phyloP scores from a whole-genome alignment of 2,797 vertebrate genomes.

The Hoplostethus mediterraneus region DNA sequence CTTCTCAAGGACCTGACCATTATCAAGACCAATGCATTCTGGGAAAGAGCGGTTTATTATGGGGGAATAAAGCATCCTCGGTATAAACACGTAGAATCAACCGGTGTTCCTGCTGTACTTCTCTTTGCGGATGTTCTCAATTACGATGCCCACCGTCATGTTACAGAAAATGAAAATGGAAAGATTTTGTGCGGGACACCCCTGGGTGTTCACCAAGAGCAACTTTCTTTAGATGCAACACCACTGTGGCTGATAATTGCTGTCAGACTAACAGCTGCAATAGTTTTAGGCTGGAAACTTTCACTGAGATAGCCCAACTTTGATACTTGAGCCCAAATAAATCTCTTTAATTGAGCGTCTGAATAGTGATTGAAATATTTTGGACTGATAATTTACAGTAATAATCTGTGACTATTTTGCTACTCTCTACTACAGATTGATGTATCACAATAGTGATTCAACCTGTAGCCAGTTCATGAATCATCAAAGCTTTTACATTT shows the following conservation, averaged over 20 bases:
- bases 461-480: too few species aligned
- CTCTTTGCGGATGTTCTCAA: neutral
- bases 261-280: constrained; percentile 57
- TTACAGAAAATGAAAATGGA: neutral
- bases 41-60: neutral
- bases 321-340: neutral
- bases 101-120: neutral
- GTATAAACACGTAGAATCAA: neutral
- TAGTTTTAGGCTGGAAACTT: constrained; percentile 26
- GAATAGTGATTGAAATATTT: too few species aligned
- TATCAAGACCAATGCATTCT: constrained; percentile 18
- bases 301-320: constrained; percentile 13
- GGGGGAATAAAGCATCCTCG: neutral
- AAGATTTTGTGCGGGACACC: constrained; percentile 15
- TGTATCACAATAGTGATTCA: too few species aligned
- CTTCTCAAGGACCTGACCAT: constrained; percentile 30
- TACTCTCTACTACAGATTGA: too few species aligned
- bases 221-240: constrained; percentile 58
- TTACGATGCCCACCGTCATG: constrained; percentile 7
- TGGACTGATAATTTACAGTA: too few species aligned
- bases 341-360: too few species aligned
- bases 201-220: constrained; percentile 50
- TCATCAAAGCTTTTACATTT: too few species aligned
- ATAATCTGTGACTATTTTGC: too few species aligned
- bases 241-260: constrained; percentile 67